Evolutionary conservation across 2,113 vertebrate genomes (phyloP), one percentile per base, ranked within the genome.

Genomic region (Athene cunicularia): DNA sequence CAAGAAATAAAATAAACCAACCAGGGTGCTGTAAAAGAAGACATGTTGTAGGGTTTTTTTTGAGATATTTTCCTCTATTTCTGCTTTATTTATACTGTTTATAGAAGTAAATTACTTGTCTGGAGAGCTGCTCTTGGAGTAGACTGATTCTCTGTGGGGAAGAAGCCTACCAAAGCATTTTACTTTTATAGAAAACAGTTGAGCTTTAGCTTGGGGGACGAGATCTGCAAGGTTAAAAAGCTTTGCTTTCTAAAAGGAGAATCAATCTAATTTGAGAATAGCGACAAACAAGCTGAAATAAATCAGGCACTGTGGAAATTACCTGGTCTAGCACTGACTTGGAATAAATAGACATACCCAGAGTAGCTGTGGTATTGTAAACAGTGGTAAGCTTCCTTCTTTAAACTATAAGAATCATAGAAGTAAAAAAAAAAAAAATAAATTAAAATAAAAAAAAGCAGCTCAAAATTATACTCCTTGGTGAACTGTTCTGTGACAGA

Each of bases 91-190:
- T 97, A 95, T 93, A 81, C 64, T 94, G 66, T 96, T 97, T 97
- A 95, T 92, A 96, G 95, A 97, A 96, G 92, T 96, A 98, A 98
- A 98, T 98, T 95, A 96, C 93, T 98, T 95, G 45, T 97, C 96
- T 97, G 86, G 92, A 97, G 66, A 93, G 81, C 50, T 95, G 37
- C 66, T 97, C 72, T 96, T 96, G 59, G 90, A 97, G 80, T 86
- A 79, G 67, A 80, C 83, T 97, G 74, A 35, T 81, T 97, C 84
- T 98, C 95, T 94, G 6, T 80, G 37, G 89, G 79, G 88, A 97
- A 95, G 92, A 95, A 95, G 43, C 74, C 87, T 94, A 90, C 52
- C 52, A 97, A 97, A 95, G 92, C 71, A 81, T 92, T 95, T 97
- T 89, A 52, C 80, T 98, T 95, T 97, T 96, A 96, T 80, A 96